Conservation (phyloP, 2,888 invertebrate species). For the Apocheima hispidaria region DNA sequence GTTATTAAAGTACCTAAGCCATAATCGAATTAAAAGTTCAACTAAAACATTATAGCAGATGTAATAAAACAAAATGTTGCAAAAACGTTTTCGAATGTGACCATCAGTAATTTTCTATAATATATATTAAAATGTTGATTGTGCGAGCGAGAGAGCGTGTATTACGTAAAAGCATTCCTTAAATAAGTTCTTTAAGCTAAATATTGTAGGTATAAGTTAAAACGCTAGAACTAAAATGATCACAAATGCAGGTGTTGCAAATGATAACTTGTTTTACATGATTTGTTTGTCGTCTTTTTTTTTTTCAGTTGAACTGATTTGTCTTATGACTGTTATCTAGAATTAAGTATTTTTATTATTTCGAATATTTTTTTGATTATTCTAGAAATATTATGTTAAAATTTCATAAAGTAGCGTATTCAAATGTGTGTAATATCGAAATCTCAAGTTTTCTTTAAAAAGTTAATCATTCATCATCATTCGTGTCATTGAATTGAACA, state of each 20-base stretch:
- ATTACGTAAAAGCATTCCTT: background rate
- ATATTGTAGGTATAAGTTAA: background rate
- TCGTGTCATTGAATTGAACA: slow-evolving; percentile 4
- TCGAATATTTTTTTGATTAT: background rate
- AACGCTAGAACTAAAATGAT: slow-evolving; percentile 6
- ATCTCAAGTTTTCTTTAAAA: background rate
- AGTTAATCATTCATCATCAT: background rate
- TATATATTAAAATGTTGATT: too few species aligned
- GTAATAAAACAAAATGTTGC: too few species aligned
- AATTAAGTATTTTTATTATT: background rate
- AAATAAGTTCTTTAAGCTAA: background rate
- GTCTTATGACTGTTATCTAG: background rate
- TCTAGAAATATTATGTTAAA: background rate
- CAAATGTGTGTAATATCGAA: background rate
- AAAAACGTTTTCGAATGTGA: too few species aligned
- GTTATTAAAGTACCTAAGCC: too few species aligned
- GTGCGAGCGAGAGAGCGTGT: too few species aligned
- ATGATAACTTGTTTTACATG: background rate
- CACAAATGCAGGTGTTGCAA: slow-evolving; percentile 1
- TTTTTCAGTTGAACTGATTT: slow-evolving; percentile 5
- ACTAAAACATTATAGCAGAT: too few species aligned
- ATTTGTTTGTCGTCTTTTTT: background rate
- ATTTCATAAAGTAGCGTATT: too few species aligned
- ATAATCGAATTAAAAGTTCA: too few species aligned
- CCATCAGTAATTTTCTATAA: too few species aligned